These are phyloP conservation scores for Catocala sponsa DNA, from an alignment of 2,888 invertebrate genomes.

Conservation along the genomic window DNA sequence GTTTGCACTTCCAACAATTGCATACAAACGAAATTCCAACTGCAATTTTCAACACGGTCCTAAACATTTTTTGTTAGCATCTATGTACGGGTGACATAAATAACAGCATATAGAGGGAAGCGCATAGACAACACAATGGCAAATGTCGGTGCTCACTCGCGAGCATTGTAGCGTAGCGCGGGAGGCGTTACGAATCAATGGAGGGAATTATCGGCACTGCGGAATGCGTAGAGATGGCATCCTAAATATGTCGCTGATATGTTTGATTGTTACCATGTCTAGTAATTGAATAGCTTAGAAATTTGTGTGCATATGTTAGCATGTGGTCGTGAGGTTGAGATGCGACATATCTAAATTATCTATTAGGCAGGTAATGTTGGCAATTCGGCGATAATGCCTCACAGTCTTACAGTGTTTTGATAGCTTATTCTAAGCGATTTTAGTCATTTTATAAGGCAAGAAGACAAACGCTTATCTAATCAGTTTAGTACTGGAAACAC, in stretches of 20 bases:
- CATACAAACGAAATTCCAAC: slow-evolving; percentile 14
- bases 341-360: too few species aligned
- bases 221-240: slow-evolving; percentile 61
- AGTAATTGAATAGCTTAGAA: too few species aligned
- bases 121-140: slow-evolving; percentile 85
- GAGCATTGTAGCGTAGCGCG: slow-evolving; percentile 87
- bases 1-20: slow-evolving; percentile 3
- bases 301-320: too few species aligned
- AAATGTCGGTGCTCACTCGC: slow-evolving; percentile 86
- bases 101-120: slow-evolving; percentile 77
- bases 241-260: slow-evolving; percentile 1
- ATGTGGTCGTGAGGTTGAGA: too few species aligned
- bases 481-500: too few species aligned
- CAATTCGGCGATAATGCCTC: too few species aligned
- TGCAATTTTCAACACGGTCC: slow-evolving; percentile 45
- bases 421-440: too few species aligned
- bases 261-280: too few species aligned
- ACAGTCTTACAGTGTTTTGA: too few species aligned
- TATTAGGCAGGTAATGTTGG: too few species aligned
- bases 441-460: too few species aligned
- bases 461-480: too few species aligned
- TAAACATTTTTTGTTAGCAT: slow-evolving; percentile 49
- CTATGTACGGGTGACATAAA: slow-evolving; percentile 70
- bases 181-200: slow-evolving; percentile 89
- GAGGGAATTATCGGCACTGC: slow-evolving; percentile 86